Conservation (phyloP, 2,888 invertebrate species). For the Balanococcus diminutus region DNA sequence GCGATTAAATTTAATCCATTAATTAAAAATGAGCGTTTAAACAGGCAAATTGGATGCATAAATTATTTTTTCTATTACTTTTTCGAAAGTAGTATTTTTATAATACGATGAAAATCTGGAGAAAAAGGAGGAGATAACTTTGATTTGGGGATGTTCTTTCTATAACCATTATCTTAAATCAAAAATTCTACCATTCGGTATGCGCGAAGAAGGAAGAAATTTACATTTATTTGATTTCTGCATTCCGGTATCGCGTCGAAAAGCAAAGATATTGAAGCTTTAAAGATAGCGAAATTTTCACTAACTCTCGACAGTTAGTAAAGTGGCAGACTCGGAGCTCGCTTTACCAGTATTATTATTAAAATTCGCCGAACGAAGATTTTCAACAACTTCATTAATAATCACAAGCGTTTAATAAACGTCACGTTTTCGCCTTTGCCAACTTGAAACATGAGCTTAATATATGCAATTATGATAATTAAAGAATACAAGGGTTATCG, state of each 20-base stretch:
- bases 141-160: background rate
- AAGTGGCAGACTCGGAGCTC: conserved; percentile 1
- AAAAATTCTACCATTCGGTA: background rate
- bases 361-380: conserved; percentile 15
- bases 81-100: background rate
- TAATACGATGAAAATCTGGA: background rate
- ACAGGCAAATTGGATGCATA: background rate
- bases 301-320: conserved; percentile 12
- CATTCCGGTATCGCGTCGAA: background rate
- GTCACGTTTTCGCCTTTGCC: conserved; percentile 12
- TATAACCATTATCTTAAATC: background rate
- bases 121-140: background rate
- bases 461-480: conserved; percentile 26
- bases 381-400: conserved; percentile 29
- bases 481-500: conserved; percentile 18
- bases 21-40: background rate
- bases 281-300: background rate
- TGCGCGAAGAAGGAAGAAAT: background rate
- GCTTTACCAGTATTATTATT: conserved; percentile 22
- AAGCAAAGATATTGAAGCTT: background rate
- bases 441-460: conserved; percentile 16
- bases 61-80: background rate
- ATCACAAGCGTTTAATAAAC: conserved; percentile 28
- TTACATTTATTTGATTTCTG: conserved; percentile 15
- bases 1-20: background rate